Base-by-base conservation (phyloP, 2,888 invertebrate genomes). In the Drosophila austrosaltans region DNA sequence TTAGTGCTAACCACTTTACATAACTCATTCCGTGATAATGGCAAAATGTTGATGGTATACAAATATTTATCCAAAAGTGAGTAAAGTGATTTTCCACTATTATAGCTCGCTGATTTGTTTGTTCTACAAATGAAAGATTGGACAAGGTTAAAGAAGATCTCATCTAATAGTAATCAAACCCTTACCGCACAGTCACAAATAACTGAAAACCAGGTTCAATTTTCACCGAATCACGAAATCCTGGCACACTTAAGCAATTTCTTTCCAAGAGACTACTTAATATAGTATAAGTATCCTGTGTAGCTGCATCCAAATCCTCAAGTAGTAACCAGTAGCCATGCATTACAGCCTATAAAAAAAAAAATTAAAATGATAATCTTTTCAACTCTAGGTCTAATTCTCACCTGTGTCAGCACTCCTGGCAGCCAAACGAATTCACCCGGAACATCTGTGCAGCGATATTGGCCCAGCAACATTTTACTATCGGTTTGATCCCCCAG, bases 351-450 rank as follows among this genome's bases (percentile, higher is more conserved):
- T 92, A 25, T 30, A 4, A 59, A 22, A 8, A 42, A 39, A 2
- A 0, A 1, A 20, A 7, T 3, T 8, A 25, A 8, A 40, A 4
- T 4, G 6, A 1, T 16, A n/a, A 12, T 5, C 7, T 30, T 25
- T 58, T 40, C 2, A 3, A 6, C 4, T 5, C 6, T 30, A 6
- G 5, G 30, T 30, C 6, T 30, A 30, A 5, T 3, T 28, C 66
- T 77, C 84, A 94, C 96, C 93, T 95, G 97, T 3, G 98, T 98
- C 64, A 99, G 93, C 60, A 98, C 96, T n/a, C 99, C 99, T 1
- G 98, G 96, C 81, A 97, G 95, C 99, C 99, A 99, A 22, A 98
- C 93, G 93, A 99, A 99, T 92, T 99, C 98, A 12, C 99, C 99
- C 0, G 99, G 99, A 59, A 98, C 94, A 91, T 99, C 98, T 0